Base-by-base conservation (phyloP, 2,797 vertebrate genomes). In the Myotis planiceps region DNA sequence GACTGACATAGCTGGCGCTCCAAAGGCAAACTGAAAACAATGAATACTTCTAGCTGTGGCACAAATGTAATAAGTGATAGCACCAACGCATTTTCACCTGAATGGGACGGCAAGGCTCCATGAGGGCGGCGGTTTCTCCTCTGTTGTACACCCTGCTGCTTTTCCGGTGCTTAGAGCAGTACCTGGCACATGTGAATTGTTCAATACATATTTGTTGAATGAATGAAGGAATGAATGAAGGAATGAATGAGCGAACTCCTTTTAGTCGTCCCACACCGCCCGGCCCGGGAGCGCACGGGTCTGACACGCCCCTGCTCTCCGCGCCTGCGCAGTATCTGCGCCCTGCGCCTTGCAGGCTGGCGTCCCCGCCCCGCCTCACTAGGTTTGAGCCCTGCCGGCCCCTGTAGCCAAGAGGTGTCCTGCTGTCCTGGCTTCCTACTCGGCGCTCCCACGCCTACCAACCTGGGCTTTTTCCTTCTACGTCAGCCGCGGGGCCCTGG, bases 271-370 rank as follows among this genome's bases (percentile, higher is more conserved):
- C 27, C 58, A 8, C 6, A 32, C 15, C 63, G 7, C 63, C 60
- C 3, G n/a, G 29, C 32, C 19, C 2, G 2, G 14, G 18, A 9
- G 32, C 66, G 1, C 34, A 37, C 19, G 23, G 29, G 29, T 51
- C 72, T 32, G 49, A 19, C 49, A 23, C 3, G 6, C 6, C n/a
- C 5, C 3, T 0, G 3, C 16, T 2, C 1, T 1, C 19, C 1
- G 93, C 94, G 90, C 80, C 78, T 88, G 96, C 80, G 96, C 79
- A 7, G 0, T 13, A 39, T 34, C 51, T 80, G 1, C 21, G 1
- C 21, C 13, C 0, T 1, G 2, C 0, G 7, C 12, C 6, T 6
- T 0, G 14, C 14, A 0, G 1, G 1, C 13, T 0, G 0, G 18
- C 47, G 2, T 12, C 10, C 21, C 10, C 9, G 0, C 78, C 88